A percentile compares a stretch with the other conserved stretches of the same genome.
Evolutionary conservation across 1,140 invertebrate species (phyloP).

Genomic region (Leptestheria dahalacensis): DNA sequence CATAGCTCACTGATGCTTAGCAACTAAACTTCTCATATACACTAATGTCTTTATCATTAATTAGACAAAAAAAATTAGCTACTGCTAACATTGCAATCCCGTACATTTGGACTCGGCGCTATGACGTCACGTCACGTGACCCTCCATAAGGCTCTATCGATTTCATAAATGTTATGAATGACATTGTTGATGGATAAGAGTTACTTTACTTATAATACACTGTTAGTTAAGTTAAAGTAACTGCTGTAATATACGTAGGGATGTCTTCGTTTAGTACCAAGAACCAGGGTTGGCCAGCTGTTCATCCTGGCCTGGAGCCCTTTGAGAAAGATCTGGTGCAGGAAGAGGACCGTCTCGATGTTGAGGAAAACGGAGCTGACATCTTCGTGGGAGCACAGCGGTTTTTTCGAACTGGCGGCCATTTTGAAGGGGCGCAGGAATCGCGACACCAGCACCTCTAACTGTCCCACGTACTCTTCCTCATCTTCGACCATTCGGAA

Average conservation of each 20-base stretch:
- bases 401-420: slow-evolving; percentile 84
- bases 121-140: no score
- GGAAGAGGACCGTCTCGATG: slow-evolving; percentile 81
- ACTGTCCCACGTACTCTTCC: slow-evolving; percentile 80
- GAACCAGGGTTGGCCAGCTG: slow-evolving; percentile 77
- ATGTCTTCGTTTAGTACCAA: slow-evolving; percentile 54
- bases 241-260: slow-evolving; percentile 10
- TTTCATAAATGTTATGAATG: no score
- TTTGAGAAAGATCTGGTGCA: slow-evolving; percentile 90
- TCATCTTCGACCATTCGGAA: slow-evolving; percentile 85
- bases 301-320: slow-evolving; percentile 82
- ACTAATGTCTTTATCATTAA: no score
- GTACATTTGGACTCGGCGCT: no score
- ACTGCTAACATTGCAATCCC: no score
- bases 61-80: no score
- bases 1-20: slow-evolving; percentile 10
- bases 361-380: slow-evolving; percentile 92
- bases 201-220: no score
- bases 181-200: no score
- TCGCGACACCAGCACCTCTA: slow-evolving; percentile 81
- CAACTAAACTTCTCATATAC: not conserved
- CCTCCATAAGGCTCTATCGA: no score
- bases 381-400: slow-evolving; percentile 83
- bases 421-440: slow-evolving; percentile 84
- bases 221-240: not conserved